These are phyloP conservation scores for Mesocentrotus franciscanus DNA, from an alignment of 53 echinoderm and acorn worm genomes.

Conservation along the genomic window DNA sequence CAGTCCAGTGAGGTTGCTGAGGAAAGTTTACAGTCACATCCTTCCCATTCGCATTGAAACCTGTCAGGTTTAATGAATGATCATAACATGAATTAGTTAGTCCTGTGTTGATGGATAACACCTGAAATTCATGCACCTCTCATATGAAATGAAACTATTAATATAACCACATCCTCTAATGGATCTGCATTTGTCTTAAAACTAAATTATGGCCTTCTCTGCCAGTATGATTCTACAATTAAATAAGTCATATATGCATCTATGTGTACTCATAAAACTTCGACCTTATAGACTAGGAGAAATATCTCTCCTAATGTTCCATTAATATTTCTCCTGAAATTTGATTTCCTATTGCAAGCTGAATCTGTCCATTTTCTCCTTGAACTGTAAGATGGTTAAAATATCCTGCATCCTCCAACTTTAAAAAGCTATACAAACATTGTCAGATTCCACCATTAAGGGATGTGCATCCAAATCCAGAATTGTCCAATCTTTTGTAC, in stretches of 20 bases:
- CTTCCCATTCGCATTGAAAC: constrained; percentile 96
- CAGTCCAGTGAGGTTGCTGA: constrained; percentile 97
- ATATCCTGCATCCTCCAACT: background rate
- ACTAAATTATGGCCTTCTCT: background rate
- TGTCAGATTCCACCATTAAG: background rate
- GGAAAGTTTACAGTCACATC: constrained; percentile 99
- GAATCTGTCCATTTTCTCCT: no score
- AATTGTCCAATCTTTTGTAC: no score
- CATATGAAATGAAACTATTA: background rate
- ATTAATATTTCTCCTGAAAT: background rate
- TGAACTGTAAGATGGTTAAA: background rate
- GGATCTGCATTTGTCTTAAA: background rate
- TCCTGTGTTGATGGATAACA: background rate
- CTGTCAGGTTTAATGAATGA: constrained; percentile 51
- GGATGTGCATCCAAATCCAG: background rate
- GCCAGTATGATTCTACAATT: background rate
- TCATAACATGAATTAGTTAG: background rate
- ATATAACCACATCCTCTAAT: background rate
- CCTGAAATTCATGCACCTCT: background rate
- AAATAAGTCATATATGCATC: background rate
- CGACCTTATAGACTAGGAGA: no score
- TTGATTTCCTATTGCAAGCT: background rate
- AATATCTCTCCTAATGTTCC: no score
- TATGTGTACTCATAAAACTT: no score
- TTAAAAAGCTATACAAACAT: no score